These are phyloP conservation scores for Mactra quadrangularis DNA, from an alignment of 1,140 invertebrate species.

Conservation along the genomic window DNA sequence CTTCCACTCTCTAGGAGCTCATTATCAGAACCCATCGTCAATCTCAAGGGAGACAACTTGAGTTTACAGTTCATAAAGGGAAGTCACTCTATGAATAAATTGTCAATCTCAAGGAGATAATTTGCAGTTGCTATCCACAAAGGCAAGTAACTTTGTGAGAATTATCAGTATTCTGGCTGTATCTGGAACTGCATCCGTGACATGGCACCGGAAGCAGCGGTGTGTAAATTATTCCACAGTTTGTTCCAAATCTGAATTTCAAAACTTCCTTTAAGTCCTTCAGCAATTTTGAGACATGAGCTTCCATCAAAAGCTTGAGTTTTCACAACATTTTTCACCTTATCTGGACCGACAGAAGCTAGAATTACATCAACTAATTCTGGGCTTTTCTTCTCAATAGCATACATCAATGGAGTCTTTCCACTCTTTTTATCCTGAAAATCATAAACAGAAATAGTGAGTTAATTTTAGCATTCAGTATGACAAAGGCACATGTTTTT, in stretches of 20 bases:
- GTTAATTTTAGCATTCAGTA: neutral
- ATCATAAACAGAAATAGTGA: neutral
- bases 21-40: no score
- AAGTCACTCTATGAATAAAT: no score
- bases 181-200: neutral
- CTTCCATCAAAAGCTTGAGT: slow-evolving; percentile 75
- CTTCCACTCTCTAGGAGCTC: no score
- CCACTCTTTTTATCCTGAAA: slow-evolving; percentile 79
- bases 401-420: slow-evolving; percentile 79
- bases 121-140: no score
- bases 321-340: slow-evolving; percentile 71
- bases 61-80: no score
- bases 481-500: no score
- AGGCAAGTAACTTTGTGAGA: no score
- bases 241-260: slow-evolving; percentile 66
- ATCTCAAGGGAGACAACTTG: no score
- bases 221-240: slow-evolving; percentile 67
- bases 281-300: slow-evolving; percentile 73
- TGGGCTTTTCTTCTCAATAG: slow-evolving; percentile 73
- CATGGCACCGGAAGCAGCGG: slow-evolving; percentile 57
- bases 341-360: slow-evolving; percentile 65
- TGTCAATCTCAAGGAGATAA: no score
- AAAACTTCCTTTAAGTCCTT: slow-evolving; percentile 65
- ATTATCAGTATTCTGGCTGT: neutral
- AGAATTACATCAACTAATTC: slow-evolving; percentile 73